Conservation (phyloP, 2,797 vertebrate genomes). For the Paedocypris micromegethes region DNA sequence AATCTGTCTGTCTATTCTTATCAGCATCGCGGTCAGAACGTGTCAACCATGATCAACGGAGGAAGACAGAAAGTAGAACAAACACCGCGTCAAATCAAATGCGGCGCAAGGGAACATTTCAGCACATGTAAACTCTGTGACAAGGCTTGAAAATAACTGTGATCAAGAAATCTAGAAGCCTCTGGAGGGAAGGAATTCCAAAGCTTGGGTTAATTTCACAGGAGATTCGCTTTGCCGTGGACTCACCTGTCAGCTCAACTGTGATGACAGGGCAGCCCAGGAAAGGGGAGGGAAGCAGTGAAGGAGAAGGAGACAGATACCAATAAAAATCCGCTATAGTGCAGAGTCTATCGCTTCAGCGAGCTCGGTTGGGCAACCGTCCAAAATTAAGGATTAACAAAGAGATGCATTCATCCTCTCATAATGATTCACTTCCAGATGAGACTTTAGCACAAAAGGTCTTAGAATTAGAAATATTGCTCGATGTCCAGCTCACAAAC, state of each 20-base stretch:
- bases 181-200: conserved; percentile 19
- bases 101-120: conserved; percentile 7
- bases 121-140: conserved; percentile 16
- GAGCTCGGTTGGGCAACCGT: conserved; percentile 16
- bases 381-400: conserved; percentile 39
- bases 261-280: conserved; percentile 37
- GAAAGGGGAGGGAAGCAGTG: conserved; percentile 15
- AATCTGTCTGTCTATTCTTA: too few species aligned
- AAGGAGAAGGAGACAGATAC: conserved; percentile 17
- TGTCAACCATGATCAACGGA: neutral
- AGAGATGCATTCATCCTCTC: conserved; percentile 36
- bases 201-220: conserved; percentile 23
- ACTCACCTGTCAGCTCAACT: conserved; percentile 30
- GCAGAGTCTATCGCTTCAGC: conserved; percentile 19
- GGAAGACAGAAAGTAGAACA: neutral
- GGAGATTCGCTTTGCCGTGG: conserved; percentile 18
- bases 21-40: too few species aligned
- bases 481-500: too few species aligned
- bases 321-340: conserved; percentile 27
- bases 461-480: neutral
- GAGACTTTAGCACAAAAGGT: conserved; percentile 10
- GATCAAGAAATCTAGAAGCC: conserved; percentile 11
- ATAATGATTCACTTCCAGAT: conserved; percentile 37
- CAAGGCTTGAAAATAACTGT: conserved; percentile 31
- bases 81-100: conserved; percentile 20